Evolutionary conservation across 1,140 invertebrate species (phyloP).

Genomic region (Drosophila nigromelanica): DNA sequence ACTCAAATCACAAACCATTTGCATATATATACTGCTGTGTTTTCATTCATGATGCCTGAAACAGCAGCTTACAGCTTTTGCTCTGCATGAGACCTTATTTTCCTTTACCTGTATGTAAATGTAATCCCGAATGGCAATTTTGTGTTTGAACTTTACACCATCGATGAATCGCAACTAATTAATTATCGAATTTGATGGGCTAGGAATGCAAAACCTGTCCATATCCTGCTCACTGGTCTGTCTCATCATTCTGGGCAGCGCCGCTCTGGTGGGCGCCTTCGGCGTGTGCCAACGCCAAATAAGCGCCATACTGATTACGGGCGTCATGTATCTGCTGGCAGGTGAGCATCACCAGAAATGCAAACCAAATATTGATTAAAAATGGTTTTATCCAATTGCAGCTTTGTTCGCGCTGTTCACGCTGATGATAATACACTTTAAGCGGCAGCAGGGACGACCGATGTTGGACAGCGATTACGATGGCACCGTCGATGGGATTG

Average conservation of each 20-base stretch:
- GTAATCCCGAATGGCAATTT: background rate
- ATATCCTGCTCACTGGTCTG: slow-evolving; percentile 96
- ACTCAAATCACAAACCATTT: background rate
- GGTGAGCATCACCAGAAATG: slow-evolving; percentile 85
- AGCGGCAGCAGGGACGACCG: slow-evolving; percentile 89
- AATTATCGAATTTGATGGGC: background rate
- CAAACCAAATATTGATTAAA: background rate
- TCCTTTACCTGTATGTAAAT: slow-evolving; percentile 17
- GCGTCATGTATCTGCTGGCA: slow-evolving; percentile 95
- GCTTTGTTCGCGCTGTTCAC: slow-evolving; percentile 95
- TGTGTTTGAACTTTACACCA: slow-evolving; percentile 1
- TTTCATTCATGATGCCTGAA: background rate
- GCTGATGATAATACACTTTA: slow-evolving; percentile 95
- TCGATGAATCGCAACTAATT: background rate
- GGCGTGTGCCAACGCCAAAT: slow-evolving; percentile 94
- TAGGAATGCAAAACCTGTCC: slow-evolving; percentile 96
- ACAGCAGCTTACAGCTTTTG: background rate
- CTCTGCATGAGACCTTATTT: slow-evolving; percentile 10
- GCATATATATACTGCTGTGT: background rate
- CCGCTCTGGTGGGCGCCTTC: slow-evolving; percentile 92
- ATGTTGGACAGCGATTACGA: slow-evolving; percentile 85
- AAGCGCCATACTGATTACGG: slow-evolving; percentile 94
- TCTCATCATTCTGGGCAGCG: slow-evolving; percentile 92
- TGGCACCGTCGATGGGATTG: slow-evolving; percentile 89
- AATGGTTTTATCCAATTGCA: slow-evolving; percentile 82